Evolutionary conservation across 2,113 vertebrate species (phyloP).

Genomic region (Stictonetta naevosa): DNA sequence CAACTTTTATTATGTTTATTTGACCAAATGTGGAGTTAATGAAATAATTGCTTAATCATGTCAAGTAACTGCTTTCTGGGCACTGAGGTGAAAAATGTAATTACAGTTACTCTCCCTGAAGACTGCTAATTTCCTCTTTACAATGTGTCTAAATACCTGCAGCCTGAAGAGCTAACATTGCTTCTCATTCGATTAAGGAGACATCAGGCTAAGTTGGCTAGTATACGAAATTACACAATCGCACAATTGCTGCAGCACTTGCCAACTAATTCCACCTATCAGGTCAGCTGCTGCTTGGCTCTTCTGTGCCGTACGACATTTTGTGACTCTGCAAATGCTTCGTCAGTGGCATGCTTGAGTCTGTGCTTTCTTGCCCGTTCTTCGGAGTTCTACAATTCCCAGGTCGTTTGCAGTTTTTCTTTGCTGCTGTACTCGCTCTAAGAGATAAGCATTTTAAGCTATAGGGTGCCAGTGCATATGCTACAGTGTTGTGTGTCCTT

Average conservation of each 20-base stretch:
- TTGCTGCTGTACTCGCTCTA: conserved; percentile 52
- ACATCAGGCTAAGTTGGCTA: conserved; percentile 96
- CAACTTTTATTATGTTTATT: conserved; percentile 29
- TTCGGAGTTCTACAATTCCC: conserved; percentile 33
- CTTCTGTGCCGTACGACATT: conserved; percentile 55
- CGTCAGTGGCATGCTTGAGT: conserved; percentile 66
- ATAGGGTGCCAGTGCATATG: not conserved
- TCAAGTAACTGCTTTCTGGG: conserved; percentile 64
- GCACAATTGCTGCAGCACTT: conserved; percentile 91
- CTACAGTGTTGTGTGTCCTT: conserved; percentile 7
- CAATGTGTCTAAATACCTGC: conserved; percentile 84
- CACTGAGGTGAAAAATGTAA: conserved; percentile 70
- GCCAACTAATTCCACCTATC: conserved; percentile 87
- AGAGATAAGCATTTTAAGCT: conserved; percentile 7
- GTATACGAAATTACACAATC: conserved; percentile 87
- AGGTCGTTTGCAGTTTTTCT: conserved; percentile 21
- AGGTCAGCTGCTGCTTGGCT: conserved; percentile 87
- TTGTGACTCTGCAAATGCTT: conserved; percentile 68
- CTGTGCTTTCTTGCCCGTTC: conserved; percentile 59
- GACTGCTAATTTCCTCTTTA: conserved; percentile 80
- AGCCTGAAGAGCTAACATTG: conserved; percentile 97
- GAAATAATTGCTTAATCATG: conserved; percentile 52
- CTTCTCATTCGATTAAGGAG: conserved; percentile 96
- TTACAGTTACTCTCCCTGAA: conserved; percentile 54
- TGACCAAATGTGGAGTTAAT: conserved; percentile 61